Evolutionary conservation across 2,888 invertebrate species (phyloP).

Genomic region (Gerris lacustris): DNA sequence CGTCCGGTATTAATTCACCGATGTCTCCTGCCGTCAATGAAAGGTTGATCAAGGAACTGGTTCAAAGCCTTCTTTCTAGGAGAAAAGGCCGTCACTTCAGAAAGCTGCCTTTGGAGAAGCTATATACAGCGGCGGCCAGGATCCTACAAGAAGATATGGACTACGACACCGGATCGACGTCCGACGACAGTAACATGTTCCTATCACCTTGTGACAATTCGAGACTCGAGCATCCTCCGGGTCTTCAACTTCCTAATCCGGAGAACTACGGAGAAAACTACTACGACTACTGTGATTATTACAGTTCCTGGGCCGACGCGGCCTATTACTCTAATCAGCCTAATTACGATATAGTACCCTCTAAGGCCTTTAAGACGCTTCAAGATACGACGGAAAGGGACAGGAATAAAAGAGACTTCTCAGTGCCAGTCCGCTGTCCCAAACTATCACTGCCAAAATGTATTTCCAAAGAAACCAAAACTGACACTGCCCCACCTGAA

Average conservation of each 20-base stretch:
- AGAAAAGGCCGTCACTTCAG: conserved; percentile 44
- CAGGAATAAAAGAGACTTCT: background rate
- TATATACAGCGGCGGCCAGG: conserved; percentile 46
- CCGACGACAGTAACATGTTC: conserved; percentile 35
- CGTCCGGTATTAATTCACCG: conserved; percentile 44
- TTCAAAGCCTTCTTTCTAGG: conserved; percentile 45
- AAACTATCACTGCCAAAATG: background rate
- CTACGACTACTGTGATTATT: conserved; percentile 44
- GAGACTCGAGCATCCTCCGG: conserved; percentile 10
- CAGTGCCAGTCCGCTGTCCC: background rate
- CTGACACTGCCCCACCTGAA: background rate
- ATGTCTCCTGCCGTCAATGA: conserved; percentile 42
- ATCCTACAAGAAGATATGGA: conserved; percentile 47
- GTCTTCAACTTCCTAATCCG: conserved; percentile 32
- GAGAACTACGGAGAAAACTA: conserved; percentile 40
- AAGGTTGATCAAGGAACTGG: conserved; percentile 45
- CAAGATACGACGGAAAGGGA: conserved; percentile 36
- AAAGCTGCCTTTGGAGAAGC: conserved; percentile 45
- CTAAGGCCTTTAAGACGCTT: conserved; percentile 45
- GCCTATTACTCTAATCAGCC: conserved; percentile 30
- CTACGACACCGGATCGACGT: conserved; percentile 38
- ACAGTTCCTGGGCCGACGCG: conserved; percentile 43
- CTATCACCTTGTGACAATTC: conserved; percentile 14
- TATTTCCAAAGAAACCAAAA: background rate
- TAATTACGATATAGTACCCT: conserved; percentile 43